Evolutionary conservation across 2,888 invertebrate genomes (phyloP), one percentile per base, ranked within the genome.

Genomic region (Cosmia pyralina): DNA sequence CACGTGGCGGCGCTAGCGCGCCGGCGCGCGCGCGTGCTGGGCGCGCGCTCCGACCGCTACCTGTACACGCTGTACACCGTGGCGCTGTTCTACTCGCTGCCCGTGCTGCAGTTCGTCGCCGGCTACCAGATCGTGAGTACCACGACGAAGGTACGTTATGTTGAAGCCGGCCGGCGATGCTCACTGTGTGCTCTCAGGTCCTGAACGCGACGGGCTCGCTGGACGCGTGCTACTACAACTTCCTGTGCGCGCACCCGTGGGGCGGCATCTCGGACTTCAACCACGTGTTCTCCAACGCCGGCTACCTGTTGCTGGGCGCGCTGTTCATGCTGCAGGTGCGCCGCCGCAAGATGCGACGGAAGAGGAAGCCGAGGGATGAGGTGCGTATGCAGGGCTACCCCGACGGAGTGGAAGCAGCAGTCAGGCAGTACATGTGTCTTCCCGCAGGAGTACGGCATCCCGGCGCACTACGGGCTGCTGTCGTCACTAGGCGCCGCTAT

Each of bases 201-300:
- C 93, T 98, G 86, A 97, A 98, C 92, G 95, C 97, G 77, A 98
- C 98, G 0, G 99, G 99, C n/a, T 97, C 98, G 91, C 97, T 98
- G 93, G 99, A 99, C 96, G 95, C 98, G 81, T 99, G 99, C 94
- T 99, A 98, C 94, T 99, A 98, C 96, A 99, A 99, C 94, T 99
- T 98, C 95, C 95, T 98, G 78, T 99, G 99, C 94, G 97, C 98
- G 52, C 98, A 98, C 94, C 98, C 98, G 0, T 94, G 97, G 69
- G 97, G 97, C 69, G 94, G 97, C 55, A 93, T 98, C 69, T 97
- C 97, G 64, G 98, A 98, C 91, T 98, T 98, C 93, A 99, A 99
- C 96, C 98, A 98, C 92, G 97, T 99, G 69, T 97, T 97, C 92
- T 98, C 98, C 70, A 99, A 99, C 95, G 96, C 98, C 72, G 98